phyloP scores from a whole-genome alignment of 2,797 vertebrate species.

The Sebastes jordani region DNA sequence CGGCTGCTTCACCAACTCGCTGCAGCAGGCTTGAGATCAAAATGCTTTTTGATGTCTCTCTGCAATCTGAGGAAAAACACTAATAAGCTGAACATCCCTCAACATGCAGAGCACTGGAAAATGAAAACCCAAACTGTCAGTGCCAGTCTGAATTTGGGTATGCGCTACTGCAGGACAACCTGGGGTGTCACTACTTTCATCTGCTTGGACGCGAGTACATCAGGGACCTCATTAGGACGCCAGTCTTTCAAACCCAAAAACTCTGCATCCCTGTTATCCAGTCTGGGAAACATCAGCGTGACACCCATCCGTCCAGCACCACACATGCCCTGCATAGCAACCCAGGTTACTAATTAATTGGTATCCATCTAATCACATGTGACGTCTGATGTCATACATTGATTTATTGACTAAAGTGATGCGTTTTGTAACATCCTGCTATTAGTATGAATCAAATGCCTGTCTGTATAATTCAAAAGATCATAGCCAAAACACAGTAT shows the following conservation, averaged over 20 bases:
- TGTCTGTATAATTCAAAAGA: constrained; percentile 1
- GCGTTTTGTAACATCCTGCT: constrained; percentile 12
- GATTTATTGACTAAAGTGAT: constrained; percentile 3
- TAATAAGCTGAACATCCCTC: constrained; percentile 47
- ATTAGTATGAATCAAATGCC: not conserved
- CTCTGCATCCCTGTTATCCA: constrained; percentile 31
- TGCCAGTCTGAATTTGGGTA: constrained; percentile 47
- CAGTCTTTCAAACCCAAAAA: constrained; percentile 40
- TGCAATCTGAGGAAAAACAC: constrained; percentile 31
- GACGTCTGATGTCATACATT: constrained; percentile 4
- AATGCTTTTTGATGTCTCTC: constrained; percentile 64
- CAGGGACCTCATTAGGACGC: constrained; percentile 69
- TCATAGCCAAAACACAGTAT: constrained; percentile 16
- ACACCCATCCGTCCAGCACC: not conserved
- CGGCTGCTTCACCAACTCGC: constrained; percentile 15
- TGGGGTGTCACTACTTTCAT: constrained; percentile 59
- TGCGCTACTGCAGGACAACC: constrained; percentile 33
- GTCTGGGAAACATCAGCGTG: constrained; percentile 42
- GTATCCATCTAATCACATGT: constrained; percentile 7
- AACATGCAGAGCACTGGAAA: constrained; percentile 20
- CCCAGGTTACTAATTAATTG: constrained; percentile 27
- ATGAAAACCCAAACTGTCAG: constrained; percentile 27
- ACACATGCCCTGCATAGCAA: not conserved
- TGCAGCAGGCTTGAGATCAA: constrained; percentile 61
- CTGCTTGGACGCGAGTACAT: constrained; percentile 49